phyloP scores from a whole-genome alignment of 2,888 invertebrate genomes.

The Drosophila planitibia region DNA sequence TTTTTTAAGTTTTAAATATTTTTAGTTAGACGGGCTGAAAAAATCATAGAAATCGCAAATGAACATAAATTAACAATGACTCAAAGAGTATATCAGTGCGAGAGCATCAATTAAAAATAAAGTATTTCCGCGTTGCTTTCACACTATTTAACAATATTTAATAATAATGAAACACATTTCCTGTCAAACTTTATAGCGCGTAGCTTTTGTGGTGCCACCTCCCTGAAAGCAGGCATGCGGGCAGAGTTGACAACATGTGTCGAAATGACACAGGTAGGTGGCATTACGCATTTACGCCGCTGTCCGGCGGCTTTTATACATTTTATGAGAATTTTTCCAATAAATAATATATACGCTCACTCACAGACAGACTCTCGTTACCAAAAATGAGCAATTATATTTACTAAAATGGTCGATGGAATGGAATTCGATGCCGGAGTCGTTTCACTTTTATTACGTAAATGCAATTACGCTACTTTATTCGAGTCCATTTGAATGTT shows the following conservation, averaged over 20 bases:
- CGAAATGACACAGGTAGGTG: constrained; percentile 51
- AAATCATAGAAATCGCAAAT: not conserved
- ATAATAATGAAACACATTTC: constrained; percentile 25
- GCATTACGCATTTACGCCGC: constrained; percentile 42
- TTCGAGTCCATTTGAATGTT: constrained; percentile 77
- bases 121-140: constrained; percentile 16
- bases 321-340: constrained; percentile 66
- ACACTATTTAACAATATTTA: constrained; percentile 30
- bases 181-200: constrained; percentile 8
- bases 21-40: not conserved
- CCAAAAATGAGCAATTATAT: constrained; percentile 48
- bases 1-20: not conserved
- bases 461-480: constrained; percentile 77
- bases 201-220: not conserved
- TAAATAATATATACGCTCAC: constrained; percentile 61
- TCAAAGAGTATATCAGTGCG: constrained; percentile 3
- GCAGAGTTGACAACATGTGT: constrained; percentile 44
- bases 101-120: constrained; percentile 21
- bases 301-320: constrained; percentile 41
- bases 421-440: not conserved
- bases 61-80: constrained; percentile 13
- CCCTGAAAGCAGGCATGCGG: not conserved
- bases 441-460: constrained; percentile 56
- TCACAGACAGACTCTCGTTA: not conserved
- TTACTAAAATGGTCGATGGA: constrained; percentile 3